Percentiles rank a stretch among this genome's conserved stretches.
Conservation (phyloP, 2,113 vertebrate species). For the Macaca mulatta region DNA sequence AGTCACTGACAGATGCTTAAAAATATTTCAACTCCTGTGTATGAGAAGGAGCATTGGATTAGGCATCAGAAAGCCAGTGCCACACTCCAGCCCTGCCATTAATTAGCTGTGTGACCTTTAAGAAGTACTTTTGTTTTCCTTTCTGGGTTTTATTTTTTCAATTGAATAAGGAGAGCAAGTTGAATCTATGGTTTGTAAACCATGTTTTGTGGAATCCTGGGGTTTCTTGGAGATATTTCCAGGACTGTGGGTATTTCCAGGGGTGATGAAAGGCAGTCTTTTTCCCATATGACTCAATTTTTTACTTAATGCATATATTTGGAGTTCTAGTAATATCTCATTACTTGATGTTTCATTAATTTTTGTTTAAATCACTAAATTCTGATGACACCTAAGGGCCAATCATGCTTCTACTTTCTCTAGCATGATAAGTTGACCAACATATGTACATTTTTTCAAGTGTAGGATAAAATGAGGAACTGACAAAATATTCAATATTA, state of each 20-base stretch:
- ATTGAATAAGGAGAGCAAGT: not conserved
- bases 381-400: not conserved
- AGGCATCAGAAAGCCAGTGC: not conserved
- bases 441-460: not conserved
- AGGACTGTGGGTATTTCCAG: not conserved
- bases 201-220: not conserved
- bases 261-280: not conserved
- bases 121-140: not conserved
- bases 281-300: not conserved
- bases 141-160: not conserved
- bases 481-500: not conserved
- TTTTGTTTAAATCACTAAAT: not conserved
- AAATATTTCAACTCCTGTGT: constrained; percentile 31
- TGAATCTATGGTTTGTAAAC: not conserved
- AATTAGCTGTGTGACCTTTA: constrained; percentile 31
- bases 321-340: not conserved
- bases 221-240: not conserved
- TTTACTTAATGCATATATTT: not conserved
- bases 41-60: not conserved
- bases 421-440: not conserved
- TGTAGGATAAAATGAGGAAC: not conserved
- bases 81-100: not conserved
- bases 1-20: constrained; percentile 36
- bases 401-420: not conserved
- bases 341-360: not conserved